Percentiles rank a stretch among this genome's conserved stretches.
These are phyloP conservation scores for Grammomys dolichurus DNA, from an alignment of 2,113 vertebrate species.

Conservation along the genomic window DNA sequence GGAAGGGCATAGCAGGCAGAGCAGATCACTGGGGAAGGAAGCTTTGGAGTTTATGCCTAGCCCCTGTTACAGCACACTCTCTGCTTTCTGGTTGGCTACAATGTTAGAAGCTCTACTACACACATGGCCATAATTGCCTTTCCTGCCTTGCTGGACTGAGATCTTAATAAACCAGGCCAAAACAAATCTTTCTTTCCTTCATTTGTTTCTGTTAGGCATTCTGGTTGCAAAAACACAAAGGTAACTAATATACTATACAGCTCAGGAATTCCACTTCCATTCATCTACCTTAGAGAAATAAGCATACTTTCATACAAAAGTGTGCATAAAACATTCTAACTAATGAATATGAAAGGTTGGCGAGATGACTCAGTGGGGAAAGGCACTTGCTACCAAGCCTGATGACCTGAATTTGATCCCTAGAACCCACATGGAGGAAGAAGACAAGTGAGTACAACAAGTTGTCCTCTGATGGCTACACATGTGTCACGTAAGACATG, in stretches of 20 bases:
- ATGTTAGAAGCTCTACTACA: neutral
- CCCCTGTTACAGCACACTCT: neutral
- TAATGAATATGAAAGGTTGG: neutral
- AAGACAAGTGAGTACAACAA: neutral
- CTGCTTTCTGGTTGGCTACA: neutral
- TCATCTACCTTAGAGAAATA: conserved; percentile 23
- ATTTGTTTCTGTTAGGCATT: neutral
- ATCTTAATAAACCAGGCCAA: neutral
- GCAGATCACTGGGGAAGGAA: neutral
- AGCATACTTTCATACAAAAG: conserved; percentile 21
- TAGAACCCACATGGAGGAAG: too few species aligned
- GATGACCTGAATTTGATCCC: neutral
- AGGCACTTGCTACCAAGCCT: neutral
- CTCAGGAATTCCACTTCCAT: neutral
- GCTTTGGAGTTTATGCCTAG: neutral
- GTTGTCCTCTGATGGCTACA: neutral
- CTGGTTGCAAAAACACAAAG: neutral
- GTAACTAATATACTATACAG: neutral
- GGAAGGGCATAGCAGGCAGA: neutral
- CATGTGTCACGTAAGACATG: too few species aligned
- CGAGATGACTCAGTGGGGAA: neutral
- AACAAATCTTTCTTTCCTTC: neutral
- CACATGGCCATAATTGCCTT: neutral
- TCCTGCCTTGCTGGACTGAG: neutral
- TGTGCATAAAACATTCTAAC: neutral